Conservation (phyloP, 2,113 vertebrate species). For the Penelope pileata region DNA sequence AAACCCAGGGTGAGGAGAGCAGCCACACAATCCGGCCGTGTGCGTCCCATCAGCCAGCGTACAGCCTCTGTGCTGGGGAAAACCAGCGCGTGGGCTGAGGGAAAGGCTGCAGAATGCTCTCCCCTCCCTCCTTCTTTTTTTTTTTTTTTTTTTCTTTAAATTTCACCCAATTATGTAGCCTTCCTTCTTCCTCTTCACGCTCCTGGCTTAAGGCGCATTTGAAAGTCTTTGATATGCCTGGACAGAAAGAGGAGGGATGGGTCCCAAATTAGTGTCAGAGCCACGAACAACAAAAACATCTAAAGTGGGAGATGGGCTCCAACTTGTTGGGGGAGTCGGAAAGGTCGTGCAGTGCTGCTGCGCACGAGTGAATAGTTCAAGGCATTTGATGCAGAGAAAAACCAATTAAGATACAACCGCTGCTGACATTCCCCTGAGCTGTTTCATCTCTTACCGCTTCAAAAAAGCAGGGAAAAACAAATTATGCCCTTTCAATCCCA, state of each 20-base stretch:
- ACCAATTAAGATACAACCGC: slow-evolving; percentile 60
- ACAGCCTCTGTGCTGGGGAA: background rate
- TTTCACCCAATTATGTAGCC: background rate
- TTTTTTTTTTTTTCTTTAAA: rapidly evolving
- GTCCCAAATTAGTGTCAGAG: background rate
- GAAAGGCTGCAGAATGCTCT: background rate
- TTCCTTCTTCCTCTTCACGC: background rate
- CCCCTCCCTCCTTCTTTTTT: background rate
- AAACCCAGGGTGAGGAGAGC: background rate
- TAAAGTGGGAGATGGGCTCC: background rate
- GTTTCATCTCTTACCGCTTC: slow-evolving; percentile 56
- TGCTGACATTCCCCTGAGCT: slow-evolving; percentile 37
- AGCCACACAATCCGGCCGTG: background rate
- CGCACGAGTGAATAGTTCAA: slow-evolving; percentile 31
- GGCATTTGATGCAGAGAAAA: slow-evolving; percentile 36
- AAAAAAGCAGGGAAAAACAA: slow-evolving; percentile 62
- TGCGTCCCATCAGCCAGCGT: background rate
- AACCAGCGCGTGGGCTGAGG: background rate
- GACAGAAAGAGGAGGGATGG: background rate
- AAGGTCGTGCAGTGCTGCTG: slow-evolving; percentile 43
- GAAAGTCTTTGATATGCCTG: background rate
- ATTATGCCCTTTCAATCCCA: slow-evolving; percentile 52
- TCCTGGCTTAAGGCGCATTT: background rate
- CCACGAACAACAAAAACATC: background rate
- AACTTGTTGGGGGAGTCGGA: slow-evolving; percentile 9